Base-by-base conservation (phyloP, 2,888 invertebrate genomes). In the Nomada lathburiana region DNA sequence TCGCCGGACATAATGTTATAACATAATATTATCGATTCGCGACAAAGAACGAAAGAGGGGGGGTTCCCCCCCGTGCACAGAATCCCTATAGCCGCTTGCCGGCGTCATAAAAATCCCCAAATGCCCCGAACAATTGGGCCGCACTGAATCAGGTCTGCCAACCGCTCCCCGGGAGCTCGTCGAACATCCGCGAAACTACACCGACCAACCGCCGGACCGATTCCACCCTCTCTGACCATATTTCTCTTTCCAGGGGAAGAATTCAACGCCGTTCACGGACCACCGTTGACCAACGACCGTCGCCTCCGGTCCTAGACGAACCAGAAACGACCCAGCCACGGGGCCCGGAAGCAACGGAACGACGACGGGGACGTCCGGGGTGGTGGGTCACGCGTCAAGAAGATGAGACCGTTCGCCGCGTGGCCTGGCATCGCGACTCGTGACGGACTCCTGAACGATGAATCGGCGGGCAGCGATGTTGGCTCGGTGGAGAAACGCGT, bases 381-480 rank as follows among this genome's bases (percentile, higher is more conserved):
- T 63, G 62, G 72, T 63, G 62, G 72, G 63, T 63, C 42, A 36
- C 50, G 67, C 76, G 76, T 74, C 75, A 75, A 83, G 75, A 87
- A 82, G 77, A 87, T 87, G 87, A 84, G 84, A 84, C 72, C 73
- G 74, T 67, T 86, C 77, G 69, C 76, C 77, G 69, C 76, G 81
- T 65, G 83, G 69, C 76, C 72, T 60, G 83, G 68, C 72, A 77
- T 69, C 76, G 77, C 68, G 78, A 68, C 80, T 80, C 85, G 78
- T 70, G 68, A 52, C 69, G 75, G 81, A 75, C 76, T 86, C 76
- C 75, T 82, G 79, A 86, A 90, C 86, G 86, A 89, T 89, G 89
- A 86, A 85, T 87, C 78, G 87, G 75, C 83, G 85, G 87, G 89
- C 75, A 90, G 91, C 89, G 85, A 93, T 93, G 93, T 91, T 92